Base-by-base conservation (phyloP, 2,113 vertebrate species). In the Conger conger region DNA sequence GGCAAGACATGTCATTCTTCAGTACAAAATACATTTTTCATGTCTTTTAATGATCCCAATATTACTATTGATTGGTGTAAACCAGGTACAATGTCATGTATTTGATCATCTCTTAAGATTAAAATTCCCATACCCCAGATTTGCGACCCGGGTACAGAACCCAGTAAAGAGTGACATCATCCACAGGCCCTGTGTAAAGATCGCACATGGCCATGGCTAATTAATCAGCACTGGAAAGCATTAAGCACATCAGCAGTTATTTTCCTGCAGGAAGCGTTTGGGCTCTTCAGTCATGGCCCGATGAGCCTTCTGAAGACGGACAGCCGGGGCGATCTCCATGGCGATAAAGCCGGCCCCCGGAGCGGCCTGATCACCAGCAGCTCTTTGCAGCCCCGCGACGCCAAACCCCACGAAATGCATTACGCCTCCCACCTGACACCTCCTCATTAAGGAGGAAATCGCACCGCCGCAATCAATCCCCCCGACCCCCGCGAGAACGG, bases 251-350 rank as follows among this genome's bases (percentile, higher is more conserved):
- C 13, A 3, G 42, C 20, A 63, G 86, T 88, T 89, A 90, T 91
- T 88, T 89, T 87, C 83, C 57, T 88, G 86, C 88, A 50, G 38
- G 0, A 79, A 81, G 87, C 82, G 87, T 7, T 36, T 42, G 78
- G 53, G 68, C 83, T 45, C 50, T 86, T 87, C 80, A 60, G 87
- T 90, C 87, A 89, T 81, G 9, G 1, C 86, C 85, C 86, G 84
- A 88, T 38, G 35, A 86, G 87, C 79, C 85, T 81, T 18, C 30
- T 83, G 88, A 82, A 87, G 87, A 90, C 87, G 85, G 87, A 90
- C 87, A 88, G 88, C 23, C 4, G 86, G 17, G 86, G 68, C 57
- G 57, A 60, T 83, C 40, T 82, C 80, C 50, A 83, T 0, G 20
- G 86, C 33, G 87, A 89, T 89, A 89, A 79, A 90, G 84, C 80